phyloP scores from a whole-genome alignment of 2,797 vertebrate genomes.

The Coccyzus lansbergi region DNA sequence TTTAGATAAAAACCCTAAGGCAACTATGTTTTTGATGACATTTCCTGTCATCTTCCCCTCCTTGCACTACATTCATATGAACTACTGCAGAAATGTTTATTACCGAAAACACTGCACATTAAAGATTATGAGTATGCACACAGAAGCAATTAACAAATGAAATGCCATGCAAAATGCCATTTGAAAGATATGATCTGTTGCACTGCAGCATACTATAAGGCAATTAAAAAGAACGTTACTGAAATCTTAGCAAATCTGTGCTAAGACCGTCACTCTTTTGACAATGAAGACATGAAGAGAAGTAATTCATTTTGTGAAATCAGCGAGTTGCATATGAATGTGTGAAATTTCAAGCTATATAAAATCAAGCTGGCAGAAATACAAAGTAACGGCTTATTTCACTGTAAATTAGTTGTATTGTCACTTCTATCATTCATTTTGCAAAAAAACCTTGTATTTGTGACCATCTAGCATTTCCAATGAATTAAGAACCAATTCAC shows the following conservation, averaged over 20 bases:
- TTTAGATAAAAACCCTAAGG: background rate
- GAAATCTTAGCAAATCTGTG: background rate
- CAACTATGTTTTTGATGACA: background rate
- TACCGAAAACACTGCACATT: background rate
- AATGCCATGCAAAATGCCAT: background rate
- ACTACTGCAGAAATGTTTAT: background rate
- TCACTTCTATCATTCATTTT: background rate
- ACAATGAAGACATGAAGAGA: background rate
- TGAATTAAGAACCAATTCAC: background rate
- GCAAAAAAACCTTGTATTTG: background rate
- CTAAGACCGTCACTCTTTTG: background rate
- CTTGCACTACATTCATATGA: background rate
- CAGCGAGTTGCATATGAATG: background rate
- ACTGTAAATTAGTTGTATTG: slow-evolving; percentile 6
- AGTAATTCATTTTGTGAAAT: background rate
- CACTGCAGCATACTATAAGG: background rate
- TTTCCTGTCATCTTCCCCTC: background rate
- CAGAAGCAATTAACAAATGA: background rate
- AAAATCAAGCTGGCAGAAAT: background rate
- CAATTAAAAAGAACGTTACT: background rate
- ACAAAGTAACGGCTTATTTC: background rate
- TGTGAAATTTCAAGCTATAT: background rate
- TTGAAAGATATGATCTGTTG: background rate
- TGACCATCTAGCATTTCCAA: background rate
- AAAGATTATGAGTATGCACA: background rate